A percentile compares a stretch with the other conserved stretches of the same genome.
These are phyloP conservation scores for Asarcornis scutulata DNA, from an alignment of 2,113 vertebrate species.

Conservation along the genomic window DNA sequence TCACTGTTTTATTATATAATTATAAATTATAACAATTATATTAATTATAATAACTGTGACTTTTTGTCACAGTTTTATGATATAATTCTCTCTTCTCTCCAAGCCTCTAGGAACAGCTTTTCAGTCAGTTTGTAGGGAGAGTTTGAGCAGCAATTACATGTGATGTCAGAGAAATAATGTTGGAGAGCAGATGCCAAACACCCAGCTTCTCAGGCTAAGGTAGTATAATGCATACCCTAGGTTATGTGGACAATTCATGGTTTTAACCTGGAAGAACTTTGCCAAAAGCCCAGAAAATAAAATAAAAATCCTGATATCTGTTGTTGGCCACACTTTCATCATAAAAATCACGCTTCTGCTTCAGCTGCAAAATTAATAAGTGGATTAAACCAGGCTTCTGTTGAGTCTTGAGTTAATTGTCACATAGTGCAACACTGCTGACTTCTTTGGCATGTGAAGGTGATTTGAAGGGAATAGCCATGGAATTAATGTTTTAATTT, in stretches of 20 bases:
- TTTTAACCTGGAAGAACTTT: not conserved
- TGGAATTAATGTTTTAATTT: too few species aligned
- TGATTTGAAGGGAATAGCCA: not conserved
- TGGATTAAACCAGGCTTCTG: not conserved
- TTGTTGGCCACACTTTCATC: not conserved
- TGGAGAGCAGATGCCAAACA: not conserved
- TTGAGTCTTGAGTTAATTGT: too few species aligned
- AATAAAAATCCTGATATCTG: not conserved
- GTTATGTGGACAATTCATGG: not conserved
- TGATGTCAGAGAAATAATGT: not conserved
- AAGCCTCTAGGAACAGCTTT: not conserved
- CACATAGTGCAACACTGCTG: not conserved
- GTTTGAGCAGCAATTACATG: not conserved
- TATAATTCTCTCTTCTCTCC: not conserved
- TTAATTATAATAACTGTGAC: too few species aligned
- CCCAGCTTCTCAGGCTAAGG: not conserved
- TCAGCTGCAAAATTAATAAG: not conserved
- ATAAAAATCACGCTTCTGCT: not conserved
- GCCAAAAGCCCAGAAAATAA: not conserved
- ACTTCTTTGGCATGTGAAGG: not conserved
- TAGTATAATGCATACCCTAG: not conserved
- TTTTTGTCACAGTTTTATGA: not conserved
- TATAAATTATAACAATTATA: too few species aligned
- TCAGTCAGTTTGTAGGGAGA: not conserved
- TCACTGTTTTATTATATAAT: not conserved